A percentile compares a stretch with the other conserved stretches of the same genome.
These are phyloP conservation scores for Scaptomyza hsui DNA, from an alignment of 1,140 invertebrate species.

Conservation along the genomic window DNA sequence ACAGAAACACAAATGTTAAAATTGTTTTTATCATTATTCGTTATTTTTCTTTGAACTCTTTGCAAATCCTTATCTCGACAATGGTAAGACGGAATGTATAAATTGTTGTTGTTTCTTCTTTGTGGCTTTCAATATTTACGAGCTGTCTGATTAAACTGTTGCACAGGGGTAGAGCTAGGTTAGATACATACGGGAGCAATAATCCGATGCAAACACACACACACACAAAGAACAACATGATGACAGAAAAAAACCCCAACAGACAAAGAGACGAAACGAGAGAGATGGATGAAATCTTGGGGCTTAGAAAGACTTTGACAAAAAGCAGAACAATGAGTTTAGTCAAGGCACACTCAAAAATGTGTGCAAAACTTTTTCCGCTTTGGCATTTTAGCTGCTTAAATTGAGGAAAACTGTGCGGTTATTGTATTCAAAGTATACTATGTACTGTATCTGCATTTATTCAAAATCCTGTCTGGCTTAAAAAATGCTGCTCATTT, in stretches of 20 bases:
- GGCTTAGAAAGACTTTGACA: conserved; percentile 38
- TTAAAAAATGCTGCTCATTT: conserved; percentile 29
- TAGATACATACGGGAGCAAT: conserved; percentile 32
- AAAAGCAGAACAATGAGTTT: conserved; percentile 42
- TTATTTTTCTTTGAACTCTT: not conserved
- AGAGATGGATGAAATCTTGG: conserved; percentile 28
- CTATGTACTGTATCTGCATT: conserved; percentile 2
- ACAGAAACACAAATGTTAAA: not conserved
- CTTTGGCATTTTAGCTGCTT: conserved; percentile 49
- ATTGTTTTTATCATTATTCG: conserved; percentile 18
- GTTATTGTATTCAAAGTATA: not conserved
- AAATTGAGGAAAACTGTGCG: conserved; percentile 39
- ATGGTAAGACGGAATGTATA: conserved; percentile 17
- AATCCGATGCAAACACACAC: conserved; percentile 34
- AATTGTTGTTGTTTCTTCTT: conserved; percentile 32
- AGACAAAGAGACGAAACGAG: not conserved
- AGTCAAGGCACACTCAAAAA: conserved; percentile 37
- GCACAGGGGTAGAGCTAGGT: conserved; percentile 26
- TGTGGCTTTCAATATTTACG: conserved; percentile 48
- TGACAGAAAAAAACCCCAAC: not conserved
- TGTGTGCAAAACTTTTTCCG: conserved; percentile 49
- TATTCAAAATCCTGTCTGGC: conserved; percentile 14
- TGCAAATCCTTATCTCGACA: conserved; percentile 30
- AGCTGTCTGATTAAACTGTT: conserved; percentile 53
- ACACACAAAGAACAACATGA: conserved; percentile 18